Percentiles rank a stretch among this genome's conserved stretches.
phyloP scores from a whole-genome alignment of 2,888 invertebrate species.

The Drosophila formosana region DNA sequence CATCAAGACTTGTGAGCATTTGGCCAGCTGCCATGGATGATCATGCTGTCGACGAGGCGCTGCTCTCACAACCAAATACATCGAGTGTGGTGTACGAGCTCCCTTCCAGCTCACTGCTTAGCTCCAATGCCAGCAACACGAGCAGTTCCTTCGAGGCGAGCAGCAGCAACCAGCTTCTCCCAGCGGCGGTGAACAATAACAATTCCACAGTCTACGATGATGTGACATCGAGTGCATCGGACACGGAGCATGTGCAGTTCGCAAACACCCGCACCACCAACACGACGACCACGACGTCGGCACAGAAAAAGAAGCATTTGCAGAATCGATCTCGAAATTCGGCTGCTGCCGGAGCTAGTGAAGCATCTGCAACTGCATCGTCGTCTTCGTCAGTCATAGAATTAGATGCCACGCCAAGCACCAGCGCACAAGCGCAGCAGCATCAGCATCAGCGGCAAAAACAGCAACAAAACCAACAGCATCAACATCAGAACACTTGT shows the following conservation, averaged over 20 bases:
- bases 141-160: constrained; percentile 65
- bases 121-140: constrained; percentile 50
- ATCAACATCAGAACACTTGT: constrained; percentile 11
- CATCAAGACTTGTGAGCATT: constrained; percentile 22
- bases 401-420: constrained; percentile 72
- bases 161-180: constrained; percentile 25
- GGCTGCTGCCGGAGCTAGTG: constrained; percentile 12
- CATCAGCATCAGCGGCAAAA: constrained; percentile 27
- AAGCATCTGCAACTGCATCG: constrained; percentile 28
- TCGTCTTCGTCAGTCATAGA: constrained; percentile 59
- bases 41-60: constrained; percentile 66
- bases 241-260: constrained; percentile 81
- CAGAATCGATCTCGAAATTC: constrained; percentile 32
- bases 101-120: constrained; percentile 59
- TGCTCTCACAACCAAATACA: constrained; percentile 27
- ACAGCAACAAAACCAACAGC: constrained; percentile 8
- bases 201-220: constrained; percentile 63
- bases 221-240: constrained; percentile 81
- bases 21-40: constrained; percentile 71
- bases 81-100: constrained; percentile 50
- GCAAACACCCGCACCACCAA: constrained; percentile 81
- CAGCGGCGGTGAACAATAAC: constrained; percentile 11
- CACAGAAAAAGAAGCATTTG: constrained; percentile 68
- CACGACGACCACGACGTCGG: constrained; percentile 82
- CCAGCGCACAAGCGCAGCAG: constrained; percentile 73